Conservation (phyloP, 53 echinoderm and acorn worm genomes). For the Holothuria leucospilota region DNA sequence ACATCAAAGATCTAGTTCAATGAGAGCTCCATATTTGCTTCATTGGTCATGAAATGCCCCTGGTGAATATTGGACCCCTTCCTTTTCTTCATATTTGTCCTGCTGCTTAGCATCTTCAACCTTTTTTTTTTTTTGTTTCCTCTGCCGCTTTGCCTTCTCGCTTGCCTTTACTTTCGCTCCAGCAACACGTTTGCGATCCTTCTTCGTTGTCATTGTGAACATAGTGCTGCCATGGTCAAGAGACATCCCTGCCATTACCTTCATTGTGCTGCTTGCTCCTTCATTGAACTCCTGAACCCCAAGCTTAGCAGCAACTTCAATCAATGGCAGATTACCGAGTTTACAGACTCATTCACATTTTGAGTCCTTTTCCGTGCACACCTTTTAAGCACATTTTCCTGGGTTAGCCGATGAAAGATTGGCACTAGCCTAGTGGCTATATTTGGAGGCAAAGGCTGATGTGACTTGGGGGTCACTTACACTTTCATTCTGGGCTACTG, state of each 20-base stretch:
- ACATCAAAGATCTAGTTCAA: no score
- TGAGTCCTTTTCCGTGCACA: not conserved
- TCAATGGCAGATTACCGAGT: not conserved
- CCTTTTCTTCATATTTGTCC: not conserved
- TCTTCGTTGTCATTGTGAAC: constrained; percentile 4
- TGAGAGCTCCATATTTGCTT: not conserved
- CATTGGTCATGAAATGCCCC: constrained; percentile 11
- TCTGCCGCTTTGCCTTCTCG: not conserved
- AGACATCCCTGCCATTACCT: not conserved
- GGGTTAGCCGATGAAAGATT: not conserved
- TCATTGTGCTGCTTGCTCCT: constrained; percentile 3
- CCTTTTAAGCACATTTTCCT: not conserved
- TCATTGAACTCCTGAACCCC: constrained; percentile 33
- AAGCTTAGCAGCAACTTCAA: constrained; percentile 53
- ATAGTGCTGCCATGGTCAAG: not conserved
- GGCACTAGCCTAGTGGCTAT: not conserved
- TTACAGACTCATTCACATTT: not conserved
- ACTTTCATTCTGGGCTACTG: not conserved
- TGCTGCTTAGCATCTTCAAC: not conserved
- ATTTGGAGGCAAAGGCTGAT: not conserved
- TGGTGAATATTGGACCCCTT: constrained; percentile 6
- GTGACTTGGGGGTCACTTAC: not conserved
- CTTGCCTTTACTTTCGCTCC: not conserved
- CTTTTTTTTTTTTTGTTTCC: constrained; percentile 3
- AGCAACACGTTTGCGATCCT: not conserved